Evolutionary conservation across 1,140 invertebrate species (phyloP), one percentile per base, ranked within the genome.

Genomic region (Diabrotica undecimpunctata): DNA sequence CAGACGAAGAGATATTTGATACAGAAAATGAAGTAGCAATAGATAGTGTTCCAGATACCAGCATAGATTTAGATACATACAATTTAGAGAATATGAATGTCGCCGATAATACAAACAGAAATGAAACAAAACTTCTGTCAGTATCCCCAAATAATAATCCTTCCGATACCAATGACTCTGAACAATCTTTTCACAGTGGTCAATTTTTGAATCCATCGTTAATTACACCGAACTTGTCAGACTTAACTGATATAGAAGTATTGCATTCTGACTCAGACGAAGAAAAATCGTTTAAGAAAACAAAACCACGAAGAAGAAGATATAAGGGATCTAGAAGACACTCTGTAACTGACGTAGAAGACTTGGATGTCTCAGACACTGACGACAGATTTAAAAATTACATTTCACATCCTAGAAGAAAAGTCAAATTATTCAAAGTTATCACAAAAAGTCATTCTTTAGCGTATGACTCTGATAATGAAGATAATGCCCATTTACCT

Each of bases 291-390:
- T 52, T 11, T 4, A 66, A 73, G 52, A 71, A 68, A 36, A 37
- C 4, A 12, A 69, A 60, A 60, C 50, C 13, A 12, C 35, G 53
- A 57, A 54, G 64, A 25, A 53, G 61, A 13, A 9, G 55, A 13
- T 52, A 62, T 10, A 63, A 54, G 52, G n/a, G 41, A 10, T 56
- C 46, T 39, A 77, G 79, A 41, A 79, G 78, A 41, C 74, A 75
- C 6, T 46, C 78, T 6, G 9, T 54, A 5, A 84, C 82, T 6
- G 83, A 84, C 67, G 69, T 81, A 14, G 83, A 84, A 71, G 79
- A 81, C 71, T 69, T 83, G 9, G 77, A 83, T 51, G 74, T 80
- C 54, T 82, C 81, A 6, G 80, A 77, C 36, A 74, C 74, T 39
- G 81, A 82, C 58, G 61, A 14, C 51, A 50, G 8, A 13, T 54